phyloP scores from a whole-genome alignment of 2,797 vertebrate species.

The Nothura maculosa region DNA sequence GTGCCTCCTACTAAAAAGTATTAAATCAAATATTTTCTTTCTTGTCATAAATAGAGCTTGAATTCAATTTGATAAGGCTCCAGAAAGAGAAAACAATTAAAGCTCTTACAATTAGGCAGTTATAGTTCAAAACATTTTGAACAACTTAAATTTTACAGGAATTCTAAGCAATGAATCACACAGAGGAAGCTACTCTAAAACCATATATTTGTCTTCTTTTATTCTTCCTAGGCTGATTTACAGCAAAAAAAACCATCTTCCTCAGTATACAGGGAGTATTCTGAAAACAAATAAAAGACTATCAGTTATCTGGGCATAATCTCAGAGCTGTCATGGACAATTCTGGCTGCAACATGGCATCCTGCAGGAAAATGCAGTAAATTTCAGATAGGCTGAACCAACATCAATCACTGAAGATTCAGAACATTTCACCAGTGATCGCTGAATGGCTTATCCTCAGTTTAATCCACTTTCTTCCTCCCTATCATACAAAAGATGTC shows the following conservation, averaged over 20 bases:
- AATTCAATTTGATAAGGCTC: background rate
- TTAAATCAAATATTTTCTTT: background rate
- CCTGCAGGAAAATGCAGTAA: background rate
- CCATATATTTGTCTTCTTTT: accelerated
- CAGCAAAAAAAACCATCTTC: background rate
- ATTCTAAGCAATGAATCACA: background rate
- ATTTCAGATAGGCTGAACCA: background rate
- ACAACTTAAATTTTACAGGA: background rate
- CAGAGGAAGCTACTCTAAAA: background rate
- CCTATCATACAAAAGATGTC: background rate
- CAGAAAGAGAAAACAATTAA: background rate
- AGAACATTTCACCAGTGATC: background rate
- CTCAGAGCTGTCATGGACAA: background rate
- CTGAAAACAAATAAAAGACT: background rate
- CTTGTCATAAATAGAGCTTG: background rate
- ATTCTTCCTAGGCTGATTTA: background rate
- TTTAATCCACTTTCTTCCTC: background rate
- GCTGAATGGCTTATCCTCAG: background rate
- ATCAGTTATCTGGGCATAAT: background rate
- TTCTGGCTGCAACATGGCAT: background rate
- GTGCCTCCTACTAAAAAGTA: background rate
- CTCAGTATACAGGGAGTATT: background rate
- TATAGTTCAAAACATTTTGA: background rate
- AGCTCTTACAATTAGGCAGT: background rate
- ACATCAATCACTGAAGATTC: background rate